Evolutionary conservation across 2,113 vertebrate species (phyloP), one percentile per base, ranked within the genome.

Genomic region (Centropristis striata): DNA sequence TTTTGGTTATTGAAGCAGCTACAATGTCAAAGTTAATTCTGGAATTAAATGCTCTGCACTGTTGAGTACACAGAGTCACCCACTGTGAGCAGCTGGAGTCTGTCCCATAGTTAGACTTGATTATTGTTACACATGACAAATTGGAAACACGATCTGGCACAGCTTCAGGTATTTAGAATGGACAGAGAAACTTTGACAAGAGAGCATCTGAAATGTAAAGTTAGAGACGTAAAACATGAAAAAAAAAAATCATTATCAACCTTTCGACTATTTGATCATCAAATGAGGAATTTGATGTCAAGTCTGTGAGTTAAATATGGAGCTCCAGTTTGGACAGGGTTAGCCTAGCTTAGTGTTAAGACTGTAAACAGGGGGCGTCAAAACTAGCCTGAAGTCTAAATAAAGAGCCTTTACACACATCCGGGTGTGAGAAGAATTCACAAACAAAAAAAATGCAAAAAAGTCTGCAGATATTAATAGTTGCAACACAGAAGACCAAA

Each of bases 1-100:
- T 18, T 28, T 53, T 42, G 44, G 25, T 32, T 23, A 21, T 25
- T 23, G 32, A 46, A 71, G 61, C 23, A 39, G 25, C 32, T 23
- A 25, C 20, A 36, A 8, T 50, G 71, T 65, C 57, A 39, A 14
- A 59, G 41, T 44, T 69, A 60, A 59, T 81, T 51, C 36, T 21
- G 28, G 55, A 18, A 46, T 58, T 8, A 42, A 60, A 70, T 28
- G 41, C 57, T 4, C 36, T 18, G 41, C 13, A 6, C 53, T 63
- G 55, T 41, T 58, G 14, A 72, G 50, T 51, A 21, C 23, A 42
- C 28, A 37, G 9, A 51, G 53, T 5, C 0, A 5, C 27, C 51
- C 28, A 18, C 49, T 49, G 59, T 21, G 39, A 49, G 0, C 73
- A 11, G 25, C 53, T 57, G 64, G 69, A 51, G 54, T 61, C 4